These are phyloP conservation scores for Euura lappo DNA, from an alignment of 1,140 invertebrate genomes.

Conservation along the genomic window DNA sequence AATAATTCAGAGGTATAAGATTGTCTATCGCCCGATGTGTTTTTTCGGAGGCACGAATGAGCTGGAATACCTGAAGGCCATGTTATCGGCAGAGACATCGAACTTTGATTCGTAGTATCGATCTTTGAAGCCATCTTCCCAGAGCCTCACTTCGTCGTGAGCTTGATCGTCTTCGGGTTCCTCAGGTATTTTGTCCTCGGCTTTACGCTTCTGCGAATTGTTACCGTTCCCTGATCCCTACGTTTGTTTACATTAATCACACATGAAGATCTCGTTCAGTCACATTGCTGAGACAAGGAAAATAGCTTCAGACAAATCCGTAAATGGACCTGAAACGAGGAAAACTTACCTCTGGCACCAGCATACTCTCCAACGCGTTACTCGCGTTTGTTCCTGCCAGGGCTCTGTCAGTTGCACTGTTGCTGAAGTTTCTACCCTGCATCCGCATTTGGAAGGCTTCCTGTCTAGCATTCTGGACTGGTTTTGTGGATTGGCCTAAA, in stretches of 20 bases:
- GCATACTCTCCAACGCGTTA: slow-evolving; percentile 55
- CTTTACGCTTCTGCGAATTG: slow-evolving; percentile 59
- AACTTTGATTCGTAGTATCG: slow-evolving; percentile 98
- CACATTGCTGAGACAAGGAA: neutral
- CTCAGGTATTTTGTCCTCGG: slow-evolving; percentile 49
- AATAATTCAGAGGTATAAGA: neutral
- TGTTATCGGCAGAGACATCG: slow-evolving; percentile 80
- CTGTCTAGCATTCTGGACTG: slow-evolving; percentile 70
- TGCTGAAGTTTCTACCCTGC: slow-evolving; percentile 44
- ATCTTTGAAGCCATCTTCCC: slow-evolving; percentile 98
- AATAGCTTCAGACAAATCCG: neutral
- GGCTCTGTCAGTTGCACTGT: slow-evolving; percentile 31
- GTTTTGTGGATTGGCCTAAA: slow-evolving; percentile 54
- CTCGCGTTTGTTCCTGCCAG: slow-evolving; percentile 40
- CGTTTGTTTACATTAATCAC: slow-evolving; percentile 4
- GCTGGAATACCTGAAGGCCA: slow-evolving; percentile 75
- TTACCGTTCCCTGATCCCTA: slow-evolving; percentile 10
- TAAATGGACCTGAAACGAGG: neutral
- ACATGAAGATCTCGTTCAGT: slow-evolving; percentile 5
- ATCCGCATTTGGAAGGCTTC: slow-evolving; percentile 74
- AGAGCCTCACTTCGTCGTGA: slow-evolving; percentile 93
- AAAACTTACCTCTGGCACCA: slow-evolving; percentile 48
- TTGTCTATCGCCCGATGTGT: slow-evolving; percentile 9
- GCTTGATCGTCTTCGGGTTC: slow-evolving; percentile 79
- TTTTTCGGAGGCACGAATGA: too few species aligned